Conservation (phyloP, 2,888 invertebrate genomes). For the Acanthosepion lycidas region DNA sequence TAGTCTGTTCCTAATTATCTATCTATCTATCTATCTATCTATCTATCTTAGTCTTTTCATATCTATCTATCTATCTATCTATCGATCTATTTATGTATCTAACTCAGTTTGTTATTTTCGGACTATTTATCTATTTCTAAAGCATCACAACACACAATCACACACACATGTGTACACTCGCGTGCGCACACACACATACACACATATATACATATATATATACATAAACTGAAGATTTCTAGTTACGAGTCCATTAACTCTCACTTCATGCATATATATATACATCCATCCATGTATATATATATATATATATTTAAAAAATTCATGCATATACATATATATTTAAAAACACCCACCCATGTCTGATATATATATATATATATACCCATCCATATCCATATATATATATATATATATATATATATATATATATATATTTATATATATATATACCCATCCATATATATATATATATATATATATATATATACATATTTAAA, state of each 20-base stretch:
- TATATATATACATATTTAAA: constrained; percentile 36
- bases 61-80: too few species aligned
- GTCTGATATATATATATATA: constrained; percentile 24
- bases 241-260: not conserved
- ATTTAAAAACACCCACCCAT: not conserved
- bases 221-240: not conserved
- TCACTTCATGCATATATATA: not conserved
- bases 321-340: not conserved
- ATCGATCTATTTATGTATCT: too few species aligned
- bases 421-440: constrained; percentile 40
- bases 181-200: too few species aligned
- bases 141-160: not conserved
- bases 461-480: constrained; percentile 40
- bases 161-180: too few species aligned
- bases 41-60: too few species aligned
- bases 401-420: constrained; percentile 40
- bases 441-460: not conserved
- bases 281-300: not conserved
- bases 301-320: too few species aligned
- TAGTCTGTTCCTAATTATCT: too few species aligned
- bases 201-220: not conserved
- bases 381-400: too few species aligned
- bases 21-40: not conserved
- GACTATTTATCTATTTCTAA: too few species aligned
- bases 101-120: too few species aligned